Percentiles rank a stretch among this genome's conserved stretches.
phyloP scores from a whole-genome alignment of 2,113 vertebrate species.

The Perca flavescens region DNA sequence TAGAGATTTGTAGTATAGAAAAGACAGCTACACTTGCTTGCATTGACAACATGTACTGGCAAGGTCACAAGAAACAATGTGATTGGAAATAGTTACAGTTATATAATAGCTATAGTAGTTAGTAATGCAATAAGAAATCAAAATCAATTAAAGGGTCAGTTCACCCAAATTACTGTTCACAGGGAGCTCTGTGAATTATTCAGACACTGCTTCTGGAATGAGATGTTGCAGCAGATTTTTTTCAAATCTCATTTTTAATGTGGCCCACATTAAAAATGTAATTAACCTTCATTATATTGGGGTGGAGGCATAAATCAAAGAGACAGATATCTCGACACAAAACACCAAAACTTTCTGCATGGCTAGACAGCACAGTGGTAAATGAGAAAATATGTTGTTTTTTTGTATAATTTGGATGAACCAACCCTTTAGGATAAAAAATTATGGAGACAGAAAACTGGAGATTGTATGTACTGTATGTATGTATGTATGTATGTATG shows the following conservation, averaged over 20 bases:
- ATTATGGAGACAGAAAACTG: constrained; percentile 3
- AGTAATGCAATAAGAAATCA: constrained; percentile 12
- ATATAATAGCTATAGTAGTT: too few species aligned
- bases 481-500: too few species aligned
- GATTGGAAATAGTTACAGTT: not conserved
- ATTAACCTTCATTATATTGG: constrained; percentile 25
- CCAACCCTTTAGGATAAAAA: not conserved
- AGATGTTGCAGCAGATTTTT: not conserved
- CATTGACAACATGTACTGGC: constrained; percentile 3
- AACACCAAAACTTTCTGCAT: not conserved
- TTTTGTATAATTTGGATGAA: not conserved
- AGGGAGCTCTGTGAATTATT: constrained; percentile 8
- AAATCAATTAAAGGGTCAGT: constrained; percentile 2
- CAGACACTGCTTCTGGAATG: constrained; percentile 18
- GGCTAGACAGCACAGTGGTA: not conserved
- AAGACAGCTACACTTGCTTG: constrained; percentile 13
- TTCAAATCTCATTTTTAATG: not conserved
- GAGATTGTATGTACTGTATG: not conserved
- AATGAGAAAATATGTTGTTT: constrained; percentile 2
- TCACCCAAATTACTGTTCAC: constrained; percentile 17
- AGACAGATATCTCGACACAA: constrained; percentile 1
- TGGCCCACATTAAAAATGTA: not conserved
- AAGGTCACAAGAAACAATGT: constrained; percentile 20
- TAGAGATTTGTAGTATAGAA: not conserved
- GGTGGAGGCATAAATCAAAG: constrained; percentile 4